Base-by-base conservation (phyloP, 2,113 vertebrate species). In the Galeopterus variegatus region DNA sequence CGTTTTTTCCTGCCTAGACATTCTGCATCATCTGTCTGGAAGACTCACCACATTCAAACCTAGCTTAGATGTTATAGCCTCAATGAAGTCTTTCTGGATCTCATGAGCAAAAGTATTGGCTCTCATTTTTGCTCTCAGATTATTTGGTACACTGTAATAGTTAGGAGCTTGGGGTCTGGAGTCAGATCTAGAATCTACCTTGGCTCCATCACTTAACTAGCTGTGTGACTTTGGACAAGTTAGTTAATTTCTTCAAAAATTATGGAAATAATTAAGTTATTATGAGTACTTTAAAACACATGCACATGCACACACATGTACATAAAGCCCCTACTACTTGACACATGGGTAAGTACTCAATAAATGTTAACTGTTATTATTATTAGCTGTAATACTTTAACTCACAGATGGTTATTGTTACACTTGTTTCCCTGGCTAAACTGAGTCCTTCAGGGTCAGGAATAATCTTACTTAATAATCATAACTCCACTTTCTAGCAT, bases 181-280 rank as follows among this genome's bases (percentile, higher is more conserved):
- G 12, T 77, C 64, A 73, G 64, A 17, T 26, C 33, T 76, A 52
- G 9, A 92, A 50, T 79, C 33, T 36, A 2, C 36, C 28, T 56
- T 81, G 24, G 15, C 67, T 93, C 23, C 1, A 24, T 90, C 60
- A 50, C 52, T 81, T 96, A 54, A 54, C 26, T 85, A 84, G 62
- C n/a, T 81, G 24, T 76, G 31, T 70, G 50, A 56, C 88, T 84
- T 97, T 54, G 67, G 14, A 50, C 54, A 50, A 75, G 33, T 24
- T 77, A 72, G 69, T 75, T 89, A 36, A 33, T 93, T 41, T 94
- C 52, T 95, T 86, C 48, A 82, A 41, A 41, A 41, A 41, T 41
- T 41, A 87, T 93, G 33, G 45, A 87, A 82, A 93, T 82, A 48
- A 45, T n/a, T 60, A 36, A 72, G 17, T 84, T 85, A 69, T n/a